Evolutionary conservation across 2,797 vertebrate genomes (phyloP), one percentile per base, ranked within the genome.

Genomic region (Helarctos malayanus): DNA sequence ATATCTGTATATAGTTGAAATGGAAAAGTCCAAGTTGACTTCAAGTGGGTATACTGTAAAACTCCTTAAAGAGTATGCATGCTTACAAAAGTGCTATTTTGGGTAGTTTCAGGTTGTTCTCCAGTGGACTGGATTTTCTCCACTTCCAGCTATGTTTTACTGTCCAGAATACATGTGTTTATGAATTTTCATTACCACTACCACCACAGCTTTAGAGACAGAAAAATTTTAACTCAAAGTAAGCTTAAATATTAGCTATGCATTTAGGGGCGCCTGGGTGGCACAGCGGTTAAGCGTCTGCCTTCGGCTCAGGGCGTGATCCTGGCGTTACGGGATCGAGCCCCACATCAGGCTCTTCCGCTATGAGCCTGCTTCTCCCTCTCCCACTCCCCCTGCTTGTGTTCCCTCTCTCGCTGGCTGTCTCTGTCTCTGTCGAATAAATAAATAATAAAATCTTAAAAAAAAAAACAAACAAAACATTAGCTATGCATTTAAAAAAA

Each of bases 201-300:
- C 29, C 47, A 92, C 75, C 1, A 7, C 3, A 10, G 78, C 16
- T 13, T 14, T n/a, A 56, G 52, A 93, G 5, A 75, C 15, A 89
- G 59, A 93, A 97, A 92, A 25, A 0, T 78, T 97, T 98, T 97
- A 98, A 97, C 97, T 98, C 96, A 97, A 97, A 98, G 97, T 96
- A 98, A 97, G 2, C 45, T 97, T 96, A 79, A 59, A 38, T 38
- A 38, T 38, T 38, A 38, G 35, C 35, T 38, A 38, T 38, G 35
- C 35, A 38, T 38, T 38, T 38, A 38, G 35, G 35, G 35, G 35
- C 35, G 35, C 35, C 35, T 38, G 35, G 35, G 35, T 38, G 35
- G 35, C 35, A 38, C 35, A 38, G 35, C 3, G 35, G 35, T 38
- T 38, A 38, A 38, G 35, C 35, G 35, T 38, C 35, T 38, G 35